Evolutionary conservation across 2,888 invertebrate species (phyloP).

Genomic region (Habroteleia sp.): DNA sequence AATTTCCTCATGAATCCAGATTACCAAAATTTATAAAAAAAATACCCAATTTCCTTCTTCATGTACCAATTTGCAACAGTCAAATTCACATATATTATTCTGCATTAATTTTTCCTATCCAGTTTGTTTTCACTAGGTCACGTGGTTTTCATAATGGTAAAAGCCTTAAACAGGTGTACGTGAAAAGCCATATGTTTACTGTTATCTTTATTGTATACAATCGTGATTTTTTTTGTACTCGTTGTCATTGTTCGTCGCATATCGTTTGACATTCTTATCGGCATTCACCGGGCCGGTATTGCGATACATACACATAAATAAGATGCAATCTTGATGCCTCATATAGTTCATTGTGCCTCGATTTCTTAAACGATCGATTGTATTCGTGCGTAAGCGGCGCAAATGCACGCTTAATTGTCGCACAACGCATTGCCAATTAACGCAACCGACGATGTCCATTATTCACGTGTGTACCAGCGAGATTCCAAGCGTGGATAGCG

Average conservation of each 20-base stretch:
- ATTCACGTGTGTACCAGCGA: slow-evolving; percentile 44
- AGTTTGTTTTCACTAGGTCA: too few species aligned
- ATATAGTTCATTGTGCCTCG: slow-evolving; percentile 49
- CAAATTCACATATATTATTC: too few species aligned
- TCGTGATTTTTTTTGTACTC: too few species aligned
- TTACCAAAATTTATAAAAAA: too few species aligned
- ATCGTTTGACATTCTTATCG: slow-evolving; percentile 49
- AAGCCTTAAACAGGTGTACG: too few species aligned
- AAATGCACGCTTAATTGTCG: slow-evolving; percentile 65
- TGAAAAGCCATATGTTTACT: not conserved
- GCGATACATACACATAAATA: slow-evolving; percentile 46
- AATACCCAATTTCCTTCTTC: too few species aligned
- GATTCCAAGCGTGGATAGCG: slow-evolving; percentile 54
- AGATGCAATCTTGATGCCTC: slow-evolving; percentile 35
- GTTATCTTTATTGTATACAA: not conserved
- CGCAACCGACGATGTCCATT: slow-evolving; percentile 54
- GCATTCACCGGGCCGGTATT: slow-evolving; percentile 18
- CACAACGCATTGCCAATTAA: slow-evolving; percentile 67
- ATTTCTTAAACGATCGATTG: slow-evolving; percentile 60
- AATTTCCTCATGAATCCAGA: too few species aligned
- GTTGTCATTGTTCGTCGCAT: slow-evolving; percentile 6
- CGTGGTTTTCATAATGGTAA: too few species aligned
- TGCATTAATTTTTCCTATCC: too few species aligned
- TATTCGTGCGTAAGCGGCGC: slow-evolving; percentile 55
- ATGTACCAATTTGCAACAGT: too few species aligned